Base-by-base conservation (phyloP, 2,113 vertebrate species). In the Psephotus haematonotus region DNA sequence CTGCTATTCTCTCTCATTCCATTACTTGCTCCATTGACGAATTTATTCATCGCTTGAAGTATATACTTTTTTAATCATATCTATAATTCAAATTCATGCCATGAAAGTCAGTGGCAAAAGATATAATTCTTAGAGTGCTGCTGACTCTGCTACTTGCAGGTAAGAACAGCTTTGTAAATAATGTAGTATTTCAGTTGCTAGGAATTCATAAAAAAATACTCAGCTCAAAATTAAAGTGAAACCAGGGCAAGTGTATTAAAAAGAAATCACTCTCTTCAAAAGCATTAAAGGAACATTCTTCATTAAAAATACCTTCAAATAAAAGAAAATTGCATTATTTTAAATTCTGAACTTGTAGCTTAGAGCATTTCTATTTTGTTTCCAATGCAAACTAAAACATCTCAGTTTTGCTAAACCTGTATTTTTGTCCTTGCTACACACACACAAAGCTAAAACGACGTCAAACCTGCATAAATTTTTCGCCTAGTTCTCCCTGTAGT, bases 151-250 rank as follows among this genome's bases (percentile, higher is more conserved):
- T 82, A 23, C 82, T 91, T 71, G 70, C 86, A 57, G 62, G 41
- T 79, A 65, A 62, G 63, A 74, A 77, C 39, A 90, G n/a, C 52
- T 85, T 67, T 64, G 67, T 90, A 87, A 93, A 84, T 92, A 89
- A 86, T 50, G 50, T 78, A 69, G 17, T 57, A 63, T 77, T 93
- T 69, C 76, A 63, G 91, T 94, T 82, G 78, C 78, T 89, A 82
- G 57, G n/a, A 57, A 44, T 71, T 76, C 17, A 85, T 82, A 49
- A 76, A 87, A 88, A 88, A 84, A 88, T 68, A 74, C 44, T 53
- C 49, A 35, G n/a, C 44, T 82, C 46, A 82, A 85, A 91, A 91
- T 67, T 50, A 35, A 80, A 81, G 24, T 4, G 35, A 62, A 92
- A 87, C 37, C 49, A 64, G 49, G 19, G 82, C 64, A 46, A 82